Base-by-base conservation (phyloP, 2,797 vertebrate genomes). In the Dromococcyx pavoninus region DNA sequence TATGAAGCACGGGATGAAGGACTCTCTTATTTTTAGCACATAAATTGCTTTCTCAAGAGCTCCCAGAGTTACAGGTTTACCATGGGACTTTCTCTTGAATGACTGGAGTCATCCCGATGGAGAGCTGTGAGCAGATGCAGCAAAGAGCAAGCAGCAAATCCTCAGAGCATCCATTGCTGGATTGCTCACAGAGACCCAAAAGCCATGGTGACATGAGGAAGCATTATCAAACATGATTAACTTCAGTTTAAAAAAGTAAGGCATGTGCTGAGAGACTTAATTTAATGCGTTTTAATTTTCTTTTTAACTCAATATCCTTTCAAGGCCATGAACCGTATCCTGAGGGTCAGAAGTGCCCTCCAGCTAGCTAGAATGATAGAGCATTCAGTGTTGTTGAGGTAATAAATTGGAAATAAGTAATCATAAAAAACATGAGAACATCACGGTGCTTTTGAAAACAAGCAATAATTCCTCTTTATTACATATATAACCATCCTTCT, bases 361-460 rank as follows among this genome's bases (percentile, higher is more conserved):
- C 71, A 90, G 66, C 74, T 91, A 44, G 74, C 64, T 86, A 37
- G 51, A 80, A 71, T 90, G 86, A 88, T 37, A 65, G 80, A 91
- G 37, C 60, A 30, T 72, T 94, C 6, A 0, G 22, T 24, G 54
- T 56, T 86, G 87, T 85, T 83, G 89, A 88, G 85, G 72, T 91
- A 92, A 93, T 91, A 88, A 90, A 88, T 86, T 70, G 76, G 76
- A 93, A 91, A 93, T 94, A 89, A 94, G 71, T 90, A 94, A 92
- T 70, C 93, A 85, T 85, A 92, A 91, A 92, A 91, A 69, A n/a
- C 70, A 82, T 54, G 83, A 90, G 94, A 91, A 71, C 75, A 97
- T 88, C 82, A 43, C 0, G 1, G 33, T 82, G 85, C 86, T 94
- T 94, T 93, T 73, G 91, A 93, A 96, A 95, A 94, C 86, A 94